Evolutionary conservation across 2,113 vertebrate species (phyloP).

Genomic region (Sprattus sprattus): DNA sequence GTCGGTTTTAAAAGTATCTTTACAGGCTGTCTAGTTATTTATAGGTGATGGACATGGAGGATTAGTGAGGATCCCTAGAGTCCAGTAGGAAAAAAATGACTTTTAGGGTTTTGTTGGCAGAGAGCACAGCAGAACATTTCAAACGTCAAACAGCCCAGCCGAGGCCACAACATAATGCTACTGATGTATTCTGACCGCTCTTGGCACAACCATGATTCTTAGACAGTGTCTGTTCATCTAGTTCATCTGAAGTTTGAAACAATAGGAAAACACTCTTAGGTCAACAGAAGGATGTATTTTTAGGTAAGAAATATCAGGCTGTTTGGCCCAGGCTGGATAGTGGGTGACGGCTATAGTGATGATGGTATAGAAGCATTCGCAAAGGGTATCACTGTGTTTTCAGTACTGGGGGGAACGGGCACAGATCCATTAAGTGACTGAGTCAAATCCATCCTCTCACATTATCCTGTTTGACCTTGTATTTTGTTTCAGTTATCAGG

Average conservation of each 20-base stretch:
- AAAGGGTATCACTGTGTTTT: too few relatives aligned
- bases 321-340: neutral
- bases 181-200: conserved; percentile 50
- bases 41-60: conserved; percentile 63
- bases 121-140: neutral
- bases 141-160: conserved; percentile 57
- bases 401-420: too few relatives aligned
- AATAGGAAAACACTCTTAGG: neutral
- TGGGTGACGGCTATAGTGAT: neutral
- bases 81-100: conserved; percentile 57
- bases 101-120: conserved; percentile 60
- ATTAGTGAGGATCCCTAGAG: conserved; percentile 65
- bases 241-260: neutral
- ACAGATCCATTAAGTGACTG: too few relatives aligned
- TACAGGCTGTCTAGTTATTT: conserved; percentile 62
- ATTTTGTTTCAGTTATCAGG: too few relatives aligned
- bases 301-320: neutral
- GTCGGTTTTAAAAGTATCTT: conserved; percentile 52
- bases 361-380: neutral
- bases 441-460: too few relatives aligned
- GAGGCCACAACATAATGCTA: neutral
- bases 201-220: conserved; percentile 47
- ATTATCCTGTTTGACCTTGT: too few relatives aligned
- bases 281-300: neutral
- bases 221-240: conserved; percentile 28